These are phyloP conservation scores for Champsocephalus gunnari DNA, from an alignment of 2,797 vertebrate species.

Conservation along the genomic window DNA sequence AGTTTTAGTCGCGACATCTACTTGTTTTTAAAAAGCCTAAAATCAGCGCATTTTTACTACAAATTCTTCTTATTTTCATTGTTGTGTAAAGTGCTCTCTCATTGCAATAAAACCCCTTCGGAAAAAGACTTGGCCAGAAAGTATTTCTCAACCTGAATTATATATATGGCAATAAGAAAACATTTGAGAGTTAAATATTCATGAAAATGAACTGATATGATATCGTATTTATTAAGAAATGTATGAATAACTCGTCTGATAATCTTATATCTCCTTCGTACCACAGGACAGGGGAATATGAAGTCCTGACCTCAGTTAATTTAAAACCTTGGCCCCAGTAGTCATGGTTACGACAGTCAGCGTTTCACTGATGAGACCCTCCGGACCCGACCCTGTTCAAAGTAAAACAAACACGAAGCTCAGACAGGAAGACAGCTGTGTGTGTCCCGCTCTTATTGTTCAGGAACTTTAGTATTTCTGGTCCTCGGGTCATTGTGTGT, in stretches of 20 bases:
- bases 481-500: not conserved
- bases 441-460: conserved; percentile 15
- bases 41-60: no score
- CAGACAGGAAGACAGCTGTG: conserved; percentile 30
- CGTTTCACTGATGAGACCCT: not conserved
- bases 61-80: no score
- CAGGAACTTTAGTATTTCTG: conserved; percentile 6
- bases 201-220: no score
- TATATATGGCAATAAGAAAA: not conserved
- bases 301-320: not conserved
- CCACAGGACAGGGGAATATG: no score
- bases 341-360: not conserved
- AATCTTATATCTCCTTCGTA: not conserved
- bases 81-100: not conserved
- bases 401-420: conserved; percentile 5
- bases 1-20: no score
- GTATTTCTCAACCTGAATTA: not conserved
- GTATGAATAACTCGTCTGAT: not conserved
- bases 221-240: no score
- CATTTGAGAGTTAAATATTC: not conserved
- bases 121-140: not conserved
- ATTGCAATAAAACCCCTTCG: not conserved
- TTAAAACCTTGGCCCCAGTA: not conserved
- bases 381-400: not conserved
- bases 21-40: no score